Evolutionary conservation across 2,797 vertebrate genomes (phyloP).

Genomic region (Oophaga sylvatica): DNA sequence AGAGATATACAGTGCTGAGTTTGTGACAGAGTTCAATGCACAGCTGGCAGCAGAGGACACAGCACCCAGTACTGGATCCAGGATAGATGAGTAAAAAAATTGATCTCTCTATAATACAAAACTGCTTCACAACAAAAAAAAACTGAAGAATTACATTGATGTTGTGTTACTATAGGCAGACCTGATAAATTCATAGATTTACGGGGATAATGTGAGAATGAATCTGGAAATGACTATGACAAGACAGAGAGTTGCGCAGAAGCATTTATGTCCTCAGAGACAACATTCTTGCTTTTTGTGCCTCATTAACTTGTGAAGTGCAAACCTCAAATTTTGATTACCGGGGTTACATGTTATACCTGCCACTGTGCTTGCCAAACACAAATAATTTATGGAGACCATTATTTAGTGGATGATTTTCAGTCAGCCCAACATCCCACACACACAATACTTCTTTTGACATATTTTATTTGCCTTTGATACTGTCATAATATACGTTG

Average conservation of each 20-base stretch:
- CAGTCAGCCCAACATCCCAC: constrained; percentile 22
- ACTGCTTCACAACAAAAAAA: not conserved
- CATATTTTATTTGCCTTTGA: constrained; percentile 15
- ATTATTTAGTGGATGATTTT: constrained; percentile 31
- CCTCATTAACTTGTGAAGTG: constrained; percentile 70
- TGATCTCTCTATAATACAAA: not conserved
- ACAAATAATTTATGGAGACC: constrained; percentile 48
- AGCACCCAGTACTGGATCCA: no score
- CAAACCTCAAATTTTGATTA: constrained; percentile 62
- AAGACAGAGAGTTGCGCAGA: constrained; percentile 50
- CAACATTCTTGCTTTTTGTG: constrained; percentile 64
- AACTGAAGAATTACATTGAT: constrained; percentile 39
- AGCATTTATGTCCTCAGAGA: constrained; percentile 58
- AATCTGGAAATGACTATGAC: constrained; percentile 52
- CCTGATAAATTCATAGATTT: constrained; percentile 8
- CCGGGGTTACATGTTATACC: constrained; percentile 62
- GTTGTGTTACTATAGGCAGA: constrained; percentile 6
- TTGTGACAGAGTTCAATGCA: no score
- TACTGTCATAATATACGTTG: constrained; percentile 35
- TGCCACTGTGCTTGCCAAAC: constrained; percentile 64
- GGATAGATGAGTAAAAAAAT: not conserved
- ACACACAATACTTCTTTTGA: constrained; percentile 31
- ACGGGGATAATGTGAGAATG: not conserved
- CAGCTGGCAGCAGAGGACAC: no score
- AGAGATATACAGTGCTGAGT: no score